Base-by-base conservation (phyloP, 2,797 vertebrate genomes). In the Enteromius thamalakanensis region DNA sequence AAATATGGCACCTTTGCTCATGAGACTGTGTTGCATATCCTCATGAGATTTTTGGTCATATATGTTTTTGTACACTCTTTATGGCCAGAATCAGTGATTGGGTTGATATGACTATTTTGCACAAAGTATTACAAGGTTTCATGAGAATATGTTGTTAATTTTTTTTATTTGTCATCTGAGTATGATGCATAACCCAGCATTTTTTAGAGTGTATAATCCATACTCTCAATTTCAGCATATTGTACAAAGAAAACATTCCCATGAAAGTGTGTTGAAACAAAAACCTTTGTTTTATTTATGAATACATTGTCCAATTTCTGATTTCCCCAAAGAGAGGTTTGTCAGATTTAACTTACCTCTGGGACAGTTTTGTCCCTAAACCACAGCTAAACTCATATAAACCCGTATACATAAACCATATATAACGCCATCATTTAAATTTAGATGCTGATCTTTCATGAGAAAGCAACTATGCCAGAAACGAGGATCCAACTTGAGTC, bases 401-500 rank as follows among this genome's bases (percentile, higher is more conserved):
- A 83, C 37, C n/a, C 49, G 34, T 64, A 55, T 23, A 40, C 42
- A 53, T 23, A 81, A 51, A 62, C 32, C 17, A 17, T 34, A 68
- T 26, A 62, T 47, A 69, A 72, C 15, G 3, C 26, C 45, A 72
- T 72, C 70, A 3, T 21, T 32, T 23, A 76, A 51, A 5, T 29
- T 80, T 60, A 80, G 6, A 80, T 47, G 23, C 42, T 60, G 15
- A 45, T 60, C 19, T 60, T 58, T 58, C 23, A 47, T n/a, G 19
- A 60, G 26, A 49, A 71, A 80, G 26, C 4, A 47, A 5, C 23
- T 51, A 51, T 68, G 47, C 64, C 77, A 79, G 65, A 79, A 80
- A 70, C 37, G 21, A 80, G 4, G 40, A 80, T 60, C 79, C 65
- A 80, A 80, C 17, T 70, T 70, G 79, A 80, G 9, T 45, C 51